phyloP scores from a whole-genome alignment of 2,888 invertebrate species.

The Patella ulyssiponensis region DNA sequence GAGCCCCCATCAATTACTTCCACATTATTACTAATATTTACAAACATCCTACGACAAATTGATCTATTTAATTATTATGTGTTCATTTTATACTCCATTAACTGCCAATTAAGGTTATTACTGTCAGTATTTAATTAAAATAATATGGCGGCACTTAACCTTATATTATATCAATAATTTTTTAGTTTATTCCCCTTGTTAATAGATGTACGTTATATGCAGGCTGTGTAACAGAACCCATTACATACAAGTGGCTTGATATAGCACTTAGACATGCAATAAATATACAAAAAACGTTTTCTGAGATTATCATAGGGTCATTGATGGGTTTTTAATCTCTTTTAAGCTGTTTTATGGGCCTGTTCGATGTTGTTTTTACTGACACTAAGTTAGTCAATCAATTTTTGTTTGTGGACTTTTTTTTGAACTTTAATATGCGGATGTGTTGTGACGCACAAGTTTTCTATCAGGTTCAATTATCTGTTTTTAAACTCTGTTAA shows the following conservation, averaged over 20 bases:
- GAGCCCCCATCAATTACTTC: no score
- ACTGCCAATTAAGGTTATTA: not conserved
- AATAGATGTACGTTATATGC: no score
- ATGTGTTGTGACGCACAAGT: no score
- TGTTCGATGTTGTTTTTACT: constrained; percentile 3
- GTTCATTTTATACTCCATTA: not conserved
- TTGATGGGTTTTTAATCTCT: not conserved
- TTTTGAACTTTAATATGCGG: no score
- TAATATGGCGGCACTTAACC: not conserved
- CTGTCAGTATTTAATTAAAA: not conserved
- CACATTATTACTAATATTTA: not conserved
- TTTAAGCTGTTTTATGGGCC: not conserved
- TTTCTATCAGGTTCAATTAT: no score
- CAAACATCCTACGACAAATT: not conserved
- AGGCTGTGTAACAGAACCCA: no score
- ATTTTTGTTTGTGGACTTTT: not conserved
- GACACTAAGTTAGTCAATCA: not conserved
- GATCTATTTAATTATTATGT: not conserved
- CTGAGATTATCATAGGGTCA: not conserved
- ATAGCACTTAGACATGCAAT: no score
- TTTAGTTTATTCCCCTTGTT: no score
- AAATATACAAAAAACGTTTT: no score
- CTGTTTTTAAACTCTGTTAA: no score
- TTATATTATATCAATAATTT: not conserved
- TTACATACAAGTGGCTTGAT: no score